Evolutionary conservation across 2,113 vertebrate species (phyloP), one percentile per base, ranked within the genome.

Genomic region (Neotoma lepida): DNA sequence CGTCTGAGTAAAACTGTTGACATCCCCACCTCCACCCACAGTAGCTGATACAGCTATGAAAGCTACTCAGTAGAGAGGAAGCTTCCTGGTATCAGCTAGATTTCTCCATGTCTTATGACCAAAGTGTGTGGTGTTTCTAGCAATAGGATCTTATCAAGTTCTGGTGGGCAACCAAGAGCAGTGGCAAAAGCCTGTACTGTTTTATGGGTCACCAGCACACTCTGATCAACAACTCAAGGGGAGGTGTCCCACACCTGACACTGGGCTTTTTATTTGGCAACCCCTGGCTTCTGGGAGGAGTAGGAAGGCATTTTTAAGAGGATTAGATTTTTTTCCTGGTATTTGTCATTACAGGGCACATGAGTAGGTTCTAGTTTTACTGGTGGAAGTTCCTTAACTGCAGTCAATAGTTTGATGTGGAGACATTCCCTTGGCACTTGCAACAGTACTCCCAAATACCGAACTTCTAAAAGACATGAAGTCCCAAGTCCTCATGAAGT

Each of bases 241-340:
- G 54, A 61, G 14, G 24, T 63, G 26, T 63, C 24, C 56, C 56
- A 30, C 15, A 30, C 41, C 39, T 46, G 39, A 17, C 18, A 22
- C 82, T 85, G 82, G 2, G 15, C 18, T 64, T 63, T 76, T 44
- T 63, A 44, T 84, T 63, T 22, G 28, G 58, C 58, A 64, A 64
- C 4, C 33, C 26, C 14, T 44, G 81, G 39, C 39, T 84, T 84
- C 58, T 84, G n/a, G 56, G 39, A 85, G 58, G 41, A 64, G 39
- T 64, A 86, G 58, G 64, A 88, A 94, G 44, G 41, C 46, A 85
- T 90, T 82, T 95, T 78, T 58, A 86, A 91, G 77, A 90, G 10
- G 33, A 30, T 26, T 84, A 78, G 22, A 64, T 41, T 89, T 39
- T 80, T 88, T 61, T n/a, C n/a, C 64, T 95, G 54, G 39, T 86